These are phyloP conservation scores for Operophtera brumata DNA, from an alignment of 2,888 invertebrate species.

Conservation along the genomic window DNA sequence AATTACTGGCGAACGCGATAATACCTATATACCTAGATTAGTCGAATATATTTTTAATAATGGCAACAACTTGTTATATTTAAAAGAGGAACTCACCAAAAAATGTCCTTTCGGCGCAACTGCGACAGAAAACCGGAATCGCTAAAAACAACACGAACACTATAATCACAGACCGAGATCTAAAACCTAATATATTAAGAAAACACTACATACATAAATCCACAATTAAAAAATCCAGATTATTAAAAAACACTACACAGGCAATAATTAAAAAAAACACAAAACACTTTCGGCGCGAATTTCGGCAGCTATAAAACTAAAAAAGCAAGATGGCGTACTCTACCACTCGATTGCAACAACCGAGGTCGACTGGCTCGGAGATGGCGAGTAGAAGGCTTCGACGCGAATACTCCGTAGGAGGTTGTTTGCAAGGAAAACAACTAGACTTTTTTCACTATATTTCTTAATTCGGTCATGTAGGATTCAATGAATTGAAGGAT, in stretches of 20 bases:
- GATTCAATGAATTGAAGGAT: background rate
- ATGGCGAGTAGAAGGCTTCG: constrained; percentile 56
- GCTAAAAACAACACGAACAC: constrained; percentile 49
- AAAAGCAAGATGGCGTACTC: constrained; percentile 54
- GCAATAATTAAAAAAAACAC: constrained; percentile 17
- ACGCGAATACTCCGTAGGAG: constrained; percentile 56
- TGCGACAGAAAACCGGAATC: constrained; percentile 49
- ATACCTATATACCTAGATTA: background rate
- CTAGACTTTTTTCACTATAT: constrained; percentile 47
- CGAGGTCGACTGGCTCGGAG: constrained; percentile 76
- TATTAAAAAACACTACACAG: constrained; percentile 12
- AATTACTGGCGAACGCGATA: background rate
- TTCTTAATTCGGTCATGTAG: constrained; percentile 36
- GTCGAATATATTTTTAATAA: background rate
- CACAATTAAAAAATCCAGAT: background rate
- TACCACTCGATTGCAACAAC: constrained; percentile 55
- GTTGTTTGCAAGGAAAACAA: constrained; percentile 71
- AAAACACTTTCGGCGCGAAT: constrained; percentile 60
- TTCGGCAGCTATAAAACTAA: constrained; percentile 43
- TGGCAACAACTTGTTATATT: constrained; percentile 15
- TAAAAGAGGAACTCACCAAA: constrained; percentile 31
- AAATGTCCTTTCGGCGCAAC: constrained; percentile 32
- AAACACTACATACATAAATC: constrained; percentile 9
- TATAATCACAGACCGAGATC: constrained; percentile 49
- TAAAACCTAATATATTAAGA: constrained; percentile 6